phyloP scores from a whole-genome alignment of 2,113 vertebrate species.

The Ovis aries region DNA sequence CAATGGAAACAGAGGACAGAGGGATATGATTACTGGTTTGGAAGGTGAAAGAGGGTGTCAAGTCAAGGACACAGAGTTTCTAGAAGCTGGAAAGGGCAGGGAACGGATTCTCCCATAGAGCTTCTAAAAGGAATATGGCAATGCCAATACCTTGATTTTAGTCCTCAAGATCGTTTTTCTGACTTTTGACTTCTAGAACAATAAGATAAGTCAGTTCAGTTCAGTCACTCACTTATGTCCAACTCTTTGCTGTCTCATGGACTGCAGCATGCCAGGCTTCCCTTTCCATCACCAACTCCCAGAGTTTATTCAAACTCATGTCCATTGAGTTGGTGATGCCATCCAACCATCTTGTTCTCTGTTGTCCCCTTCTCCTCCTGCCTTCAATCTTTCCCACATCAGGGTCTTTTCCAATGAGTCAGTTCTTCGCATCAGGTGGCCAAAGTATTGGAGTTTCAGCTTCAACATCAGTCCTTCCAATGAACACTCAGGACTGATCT shows the following conservation, averaged over 20 bases:
- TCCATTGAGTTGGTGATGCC: not conserved
- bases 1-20: not conserved
- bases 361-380: accelerated
- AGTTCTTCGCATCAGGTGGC: not conserved
- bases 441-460: not conserved
- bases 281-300: not conserved
- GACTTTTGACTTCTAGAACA: not conserved
- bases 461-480: not conserved
- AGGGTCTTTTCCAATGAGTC: not conserved
- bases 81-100: not conserved
- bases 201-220: not conserved
- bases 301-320: not conserved
- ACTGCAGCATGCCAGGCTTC: not conserved
- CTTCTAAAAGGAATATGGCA: not conserved
- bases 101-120: not conserved
- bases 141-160: not conserved
- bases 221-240: accelerated
- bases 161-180: not conserved
- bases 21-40: not conserved
- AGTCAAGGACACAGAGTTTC: not conserved
- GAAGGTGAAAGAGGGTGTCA: not conserved
- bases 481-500: not conserved
- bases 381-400: not conserved
- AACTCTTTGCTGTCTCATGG: not conserved
- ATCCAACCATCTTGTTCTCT: not conserved